Conservation (phyloP, 2,888 invertebrate genomes). For the Idaea straminata region DNA sequence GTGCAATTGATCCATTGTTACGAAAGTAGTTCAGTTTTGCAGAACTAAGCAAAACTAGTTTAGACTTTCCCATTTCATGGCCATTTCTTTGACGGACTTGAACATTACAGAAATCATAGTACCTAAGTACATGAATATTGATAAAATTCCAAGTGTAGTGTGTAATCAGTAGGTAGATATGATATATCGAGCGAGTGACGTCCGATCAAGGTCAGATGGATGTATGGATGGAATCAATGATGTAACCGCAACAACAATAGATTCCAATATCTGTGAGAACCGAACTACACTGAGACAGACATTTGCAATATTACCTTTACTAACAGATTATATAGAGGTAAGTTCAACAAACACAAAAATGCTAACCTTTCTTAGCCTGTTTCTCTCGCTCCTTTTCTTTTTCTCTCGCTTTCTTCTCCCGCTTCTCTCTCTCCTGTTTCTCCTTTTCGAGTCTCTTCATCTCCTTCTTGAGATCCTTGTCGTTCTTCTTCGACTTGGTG, state of each 20-base stretch:
- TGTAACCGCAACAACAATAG: constrained; percentile 61
- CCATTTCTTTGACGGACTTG: background rate
- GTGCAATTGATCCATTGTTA: too few relatives aligned
- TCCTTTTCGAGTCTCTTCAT: constrained; percentile 75
- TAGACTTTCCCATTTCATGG: too few relatives aligned
- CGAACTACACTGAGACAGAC: constrained; percentile 7
- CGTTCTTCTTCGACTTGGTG: constrained; percentile 69
- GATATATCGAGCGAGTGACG: constrained; percentile 54
- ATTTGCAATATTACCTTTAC: constrained; percentile 39
- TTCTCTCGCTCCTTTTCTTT: constrained; percentile 75
- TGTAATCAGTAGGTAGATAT: constrained; percentile 37
- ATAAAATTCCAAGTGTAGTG: constrained; percentile 27
- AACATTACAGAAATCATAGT: background rate
- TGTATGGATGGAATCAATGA: constrained; percentile 40
- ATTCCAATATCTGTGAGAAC: constrained; percentile 44
- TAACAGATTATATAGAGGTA: constrained; percentile 62
- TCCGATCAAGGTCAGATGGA: constrained; percentile 53
- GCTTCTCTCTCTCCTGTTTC: constrained; percentile 71
- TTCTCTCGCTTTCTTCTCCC: constrained; percentile 74
- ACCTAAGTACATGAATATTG: constrained; percentile 9
- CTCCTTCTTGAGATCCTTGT: constrained; percentile 77
- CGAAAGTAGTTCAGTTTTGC: too few relatives aligned
- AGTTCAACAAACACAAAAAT: background rate
- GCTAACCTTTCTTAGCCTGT: constrained; percentile 68
- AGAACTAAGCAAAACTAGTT: too few relatives aligned